A percentile compares a stretch with the other conserved stretches of the same genome.
These are phyloP conservation scores for Nephrotoma flavescens DNA, from an alignment of 2,888 invertebrate genomes.

Conservation along the genomic window DNA sequence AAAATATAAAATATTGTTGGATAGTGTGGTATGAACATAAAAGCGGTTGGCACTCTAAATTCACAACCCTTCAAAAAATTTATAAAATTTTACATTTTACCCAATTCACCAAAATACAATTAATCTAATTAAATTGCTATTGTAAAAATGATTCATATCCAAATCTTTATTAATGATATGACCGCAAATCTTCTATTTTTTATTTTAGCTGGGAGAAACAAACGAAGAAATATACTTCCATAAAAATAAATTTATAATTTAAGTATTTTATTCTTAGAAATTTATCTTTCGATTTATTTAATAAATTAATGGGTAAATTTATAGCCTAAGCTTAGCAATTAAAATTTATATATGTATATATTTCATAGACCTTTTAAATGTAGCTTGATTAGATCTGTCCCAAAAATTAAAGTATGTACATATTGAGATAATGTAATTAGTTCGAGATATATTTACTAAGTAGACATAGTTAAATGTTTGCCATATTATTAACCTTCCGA, in stretches of 20 bases:
- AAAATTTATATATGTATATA: not conserved
- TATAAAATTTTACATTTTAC: not conserved
- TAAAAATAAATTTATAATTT: not conserved
- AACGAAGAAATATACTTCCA: not conserved
- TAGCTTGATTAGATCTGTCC: not conserved
- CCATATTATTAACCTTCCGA: too few species aligned
- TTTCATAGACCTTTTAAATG: not conserved
- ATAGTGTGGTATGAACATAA: not conserved
- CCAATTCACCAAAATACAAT: not conserved
- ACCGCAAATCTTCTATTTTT: not conserved
- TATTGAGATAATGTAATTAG: not conserved
- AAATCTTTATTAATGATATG: not conserved
- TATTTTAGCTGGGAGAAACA: not conserved
- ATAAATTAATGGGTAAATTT: not conserved
- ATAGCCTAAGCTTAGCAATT: not conserved
- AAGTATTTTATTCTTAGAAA: not conserved
- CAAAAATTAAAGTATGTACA: not conserved
- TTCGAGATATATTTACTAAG: not conserved
- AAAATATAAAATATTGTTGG: not conserved
- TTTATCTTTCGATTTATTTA: not conserved
- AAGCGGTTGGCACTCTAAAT: not conserved
- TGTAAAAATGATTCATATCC: not conserved
- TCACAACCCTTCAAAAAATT: not conserved
- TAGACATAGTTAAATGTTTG: not conserved
- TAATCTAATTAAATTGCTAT: not conserved